Evolutionary conservation across 2,113 vertebrate species (phyloP), one percentile per base, ranked within the genome.

Genomic region (Salminus brasiliensis): DNA sequence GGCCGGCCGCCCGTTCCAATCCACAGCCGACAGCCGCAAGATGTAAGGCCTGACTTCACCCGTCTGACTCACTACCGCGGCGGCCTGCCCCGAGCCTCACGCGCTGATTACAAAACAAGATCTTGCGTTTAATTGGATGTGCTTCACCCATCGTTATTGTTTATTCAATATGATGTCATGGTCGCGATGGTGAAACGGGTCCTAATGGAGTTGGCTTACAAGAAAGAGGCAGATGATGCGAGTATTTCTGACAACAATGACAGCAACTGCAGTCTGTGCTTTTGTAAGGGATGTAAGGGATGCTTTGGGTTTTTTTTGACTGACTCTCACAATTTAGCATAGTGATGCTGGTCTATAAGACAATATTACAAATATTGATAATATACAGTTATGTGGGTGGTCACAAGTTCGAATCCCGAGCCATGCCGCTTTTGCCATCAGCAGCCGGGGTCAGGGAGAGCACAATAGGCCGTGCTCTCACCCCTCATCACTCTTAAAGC

Each of bases 1-100:
- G 23, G 18, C 39, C 13, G 21, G 68, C 23, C 68, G 52, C 36
- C n/a, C 69, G 47, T 53, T 52, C 57, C 36, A 68, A 25, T 32
- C 52, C 30, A 49, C 59, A 52, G 15, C 18, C 6, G 49, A 66
- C 62, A 52, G 57, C 29, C 68, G 1, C 23, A 52, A 62, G 69
- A 67, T 23, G 30, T 34, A 27, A 80, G 67, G 39, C 36, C 70
- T 66, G 65, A 67, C 59, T 55, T 39, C 43, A 52, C 68, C 49
- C 32, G 12, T 41, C 23, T 45, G 55, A 62, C 67, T 47, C 70
- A 71, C 34, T 29, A 29, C 41, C 3, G 43, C 41, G 25, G 53
- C 59, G 49, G 32, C 69, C 27, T 36, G 76, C 76, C 39, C 49
- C 55, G 52, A 78, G 55, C 32, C 52, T 60, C n/a, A 30, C 25